phyloP scores from a whole-genome alignment of 2,888 invertebrate species.

The Spisula solida region DNA sequence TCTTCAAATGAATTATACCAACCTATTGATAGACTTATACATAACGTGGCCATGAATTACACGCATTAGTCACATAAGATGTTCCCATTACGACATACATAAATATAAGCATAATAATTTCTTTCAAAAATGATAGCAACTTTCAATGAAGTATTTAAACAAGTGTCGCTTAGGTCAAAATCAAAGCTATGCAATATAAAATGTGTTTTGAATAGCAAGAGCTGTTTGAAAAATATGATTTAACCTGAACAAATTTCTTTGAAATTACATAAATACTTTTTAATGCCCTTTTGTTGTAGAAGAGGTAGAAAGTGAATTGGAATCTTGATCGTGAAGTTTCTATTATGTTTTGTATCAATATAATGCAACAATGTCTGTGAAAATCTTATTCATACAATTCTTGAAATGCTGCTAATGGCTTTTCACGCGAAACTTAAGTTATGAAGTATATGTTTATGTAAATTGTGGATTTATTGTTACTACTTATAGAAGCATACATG shows the following conservation, averaged over 20 bases:
- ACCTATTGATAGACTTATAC: neutral
- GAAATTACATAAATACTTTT: neutral
- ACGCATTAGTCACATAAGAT: neutral
- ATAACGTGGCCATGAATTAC: neutral
- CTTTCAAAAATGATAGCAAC: neutral
- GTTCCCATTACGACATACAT: neutral
- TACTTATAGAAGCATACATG: too few relatives aligned
- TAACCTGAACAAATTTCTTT: slow-evolving; percentile 13
- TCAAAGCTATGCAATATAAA: neutral
- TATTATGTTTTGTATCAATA: too few relatives aligned
- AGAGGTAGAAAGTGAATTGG: too few relatives aligned
- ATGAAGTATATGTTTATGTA: too few relatives aligned
- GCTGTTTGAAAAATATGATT: neutral
- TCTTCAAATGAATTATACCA: neutral
- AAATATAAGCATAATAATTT: neutral
- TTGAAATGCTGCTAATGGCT: too few relatives aligned
- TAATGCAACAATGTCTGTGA: too few relatives aligned
- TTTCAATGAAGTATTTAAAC: neutral
- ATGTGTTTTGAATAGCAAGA: neutral
- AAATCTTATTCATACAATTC: too few relatives aligned
- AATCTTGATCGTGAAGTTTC: too few relatives aligned
- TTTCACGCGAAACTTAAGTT: too few relatives aligned
- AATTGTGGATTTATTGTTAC: too few relatives aligned
- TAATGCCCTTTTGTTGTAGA: neutral
- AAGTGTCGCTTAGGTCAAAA: neutral